Evolutionary conservation across 2,888 invertebrate species (phyloP).

Genomic region (Camptogramma bilineatum): DNA sequence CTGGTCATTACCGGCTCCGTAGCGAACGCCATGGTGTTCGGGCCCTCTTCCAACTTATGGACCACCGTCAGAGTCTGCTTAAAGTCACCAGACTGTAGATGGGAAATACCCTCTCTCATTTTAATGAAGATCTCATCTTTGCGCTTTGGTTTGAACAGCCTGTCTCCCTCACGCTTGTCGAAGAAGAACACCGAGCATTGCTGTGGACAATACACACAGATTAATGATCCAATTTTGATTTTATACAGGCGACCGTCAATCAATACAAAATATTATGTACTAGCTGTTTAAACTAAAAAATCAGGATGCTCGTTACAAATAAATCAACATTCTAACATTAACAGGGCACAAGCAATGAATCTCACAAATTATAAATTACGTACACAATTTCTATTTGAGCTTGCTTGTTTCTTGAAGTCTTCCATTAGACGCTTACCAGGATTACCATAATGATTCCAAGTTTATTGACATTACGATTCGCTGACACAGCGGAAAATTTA

Average conservation of each 20-base stretch:
- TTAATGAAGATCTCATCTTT: conserved; percentile 66
- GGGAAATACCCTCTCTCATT: conserved; percentile 7
- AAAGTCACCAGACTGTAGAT: conserved; percentile 2
- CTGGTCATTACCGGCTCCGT: conserved; percentile 96
- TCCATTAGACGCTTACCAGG: neutral
- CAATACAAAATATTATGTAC: too few species aligned
- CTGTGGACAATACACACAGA: conserved; percentile 72
- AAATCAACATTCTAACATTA: too few species aligned
- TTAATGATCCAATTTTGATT: too few species aligned
- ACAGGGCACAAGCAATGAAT: too few species aligned
- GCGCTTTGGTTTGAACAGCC: conserved; percentile 94
- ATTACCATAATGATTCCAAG: neutral
- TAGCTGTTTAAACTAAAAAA: too few species aligned
- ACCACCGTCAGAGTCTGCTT: conserved; percentile 12
- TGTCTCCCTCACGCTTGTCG: conserved; percentile 95
- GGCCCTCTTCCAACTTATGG: conserved; percentile 92
- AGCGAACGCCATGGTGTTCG: conserved; percentile 97
- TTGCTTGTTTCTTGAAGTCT: neutral
- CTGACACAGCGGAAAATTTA: neutral
- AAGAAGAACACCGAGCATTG: conserved; percentile 95
- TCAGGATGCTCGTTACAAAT: too few species aligned
- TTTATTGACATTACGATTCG: neutral
- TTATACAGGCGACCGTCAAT: too few species aligned
- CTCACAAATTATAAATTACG: neutral
- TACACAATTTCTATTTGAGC: neutral